These are phyloP conservation scores for Andrena flavipes DNA, from an alignment of 2,888 invertebrate species.

Conservation along the genomic window DNA sequence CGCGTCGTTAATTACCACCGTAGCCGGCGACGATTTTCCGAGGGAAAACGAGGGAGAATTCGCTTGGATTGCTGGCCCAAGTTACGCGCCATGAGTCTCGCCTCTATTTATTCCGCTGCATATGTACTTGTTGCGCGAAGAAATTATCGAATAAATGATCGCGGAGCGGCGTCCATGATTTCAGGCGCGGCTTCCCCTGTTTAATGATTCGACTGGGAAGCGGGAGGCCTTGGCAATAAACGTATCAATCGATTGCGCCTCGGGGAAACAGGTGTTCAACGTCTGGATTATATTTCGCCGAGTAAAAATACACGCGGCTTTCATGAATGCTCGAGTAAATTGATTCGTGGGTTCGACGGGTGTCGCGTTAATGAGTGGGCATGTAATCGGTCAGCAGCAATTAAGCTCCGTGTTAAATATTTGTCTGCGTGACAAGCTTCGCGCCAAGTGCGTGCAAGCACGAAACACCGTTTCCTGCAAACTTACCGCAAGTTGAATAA, in stretches of 20 bases:
- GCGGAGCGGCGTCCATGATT: neutral
- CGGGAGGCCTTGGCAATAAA: slow-evolving; percentile 1
- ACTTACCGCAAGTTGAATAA: no score
- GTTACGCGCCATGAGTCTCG: neutral
- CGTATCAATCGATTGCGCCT: neutral
- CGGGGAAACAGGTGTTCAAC: neutral
- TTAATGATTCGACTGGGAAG: neutral
- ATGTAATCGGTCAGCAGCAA: neutral
- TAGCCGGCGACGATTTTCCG: slow-evolving; percentile 7
- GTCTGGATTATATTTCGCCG: neutral
- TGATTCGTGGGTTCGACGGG: neutral
- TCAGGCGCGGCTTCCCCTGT: neutral
- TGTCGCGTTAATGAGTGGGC: neutral
- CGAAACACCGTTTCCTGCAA: no score
- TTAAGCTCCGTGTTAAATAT: neutral
- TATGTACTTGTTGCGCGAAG: slow-evolving; percentile 23
- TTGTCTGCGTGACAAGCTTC: no score
- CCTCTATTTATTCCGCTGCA: neutral
- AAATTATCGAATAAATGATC: slow-evolving; percentile 1
- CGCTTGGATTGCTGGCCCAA: slow-evolving; percentile 7
- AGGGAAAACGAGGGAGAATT: neutral
- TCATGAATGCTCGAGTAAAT: neutral
- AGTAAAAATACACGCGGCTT: neutral
- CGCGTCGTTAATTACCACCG: neutral
- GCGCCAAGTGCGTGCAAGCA: no score